Conservation (phyloP, 1,140 invertebrate genomes). For the Atta cephalotes region DNA sequence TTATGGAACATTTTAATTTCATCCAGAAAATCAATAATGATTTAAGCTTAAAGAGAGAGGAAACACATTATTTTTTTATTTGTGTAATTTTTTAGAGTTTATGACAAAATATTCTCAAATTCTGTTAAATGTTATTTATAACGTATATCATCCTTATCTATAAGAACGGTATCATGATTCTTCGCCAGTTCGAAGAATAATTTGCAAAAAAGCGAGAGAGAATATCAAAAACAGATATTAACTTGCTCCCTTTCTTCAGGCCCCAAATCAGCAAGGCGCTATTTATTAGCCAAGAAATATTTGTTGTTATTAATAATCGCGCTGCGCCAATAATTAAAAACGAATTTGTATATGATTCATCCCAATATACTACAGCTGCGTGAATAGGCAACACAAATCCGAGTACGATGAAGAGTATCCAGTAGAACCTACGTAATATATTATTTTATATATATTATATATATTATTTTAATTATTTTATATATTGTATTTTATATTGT, state of each 20-base stretch:
- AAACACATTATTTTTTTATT: background rate
- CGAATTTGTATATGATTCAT: constrained; percentile 88
- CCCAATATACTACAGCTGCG: constrained; percentile 91
- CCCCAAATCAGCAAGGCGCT: constrained; percentile 91
- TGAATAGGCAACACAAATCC: constrained; percentile 91
- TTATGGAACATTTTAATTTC: background rate
- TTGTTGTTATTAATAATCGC: constrained; percentile 87
- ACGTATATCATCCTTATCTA: constrained; percentile 76
- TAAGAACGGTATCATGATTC: constrained; percentile 80
- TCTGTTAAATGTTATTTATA: background rate
- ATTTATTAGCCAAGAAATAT: constrained; percentile 90
- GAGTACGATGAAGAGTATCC: constrained; percentile 89
- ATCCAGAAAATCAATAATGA: background rate
- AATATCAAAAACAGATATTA: constrained; percentile 83
- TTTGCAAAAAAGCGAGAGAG: constrained; percentile 74
- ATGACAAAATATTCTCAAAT: background rate
- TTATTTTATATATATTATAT: background rate
- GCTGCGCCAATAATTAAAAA: constrained; percentile 90
- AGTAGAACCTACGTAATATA: constrained; percentile 89
- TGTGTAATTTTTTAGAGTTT: background rate
- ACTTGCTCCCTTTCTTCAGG: constrained; percentile 90
- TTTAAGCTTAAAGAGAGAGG: background rate
- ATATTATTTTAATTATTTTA: constrained; percentile 14
- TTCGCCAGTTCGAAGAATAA: constrained; percentile 80
- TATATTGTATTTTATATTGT: background rate